Base-by-base conservation (phyloP, 2,797 vertebrate species). In the Propithecus deckenii region DNA sequence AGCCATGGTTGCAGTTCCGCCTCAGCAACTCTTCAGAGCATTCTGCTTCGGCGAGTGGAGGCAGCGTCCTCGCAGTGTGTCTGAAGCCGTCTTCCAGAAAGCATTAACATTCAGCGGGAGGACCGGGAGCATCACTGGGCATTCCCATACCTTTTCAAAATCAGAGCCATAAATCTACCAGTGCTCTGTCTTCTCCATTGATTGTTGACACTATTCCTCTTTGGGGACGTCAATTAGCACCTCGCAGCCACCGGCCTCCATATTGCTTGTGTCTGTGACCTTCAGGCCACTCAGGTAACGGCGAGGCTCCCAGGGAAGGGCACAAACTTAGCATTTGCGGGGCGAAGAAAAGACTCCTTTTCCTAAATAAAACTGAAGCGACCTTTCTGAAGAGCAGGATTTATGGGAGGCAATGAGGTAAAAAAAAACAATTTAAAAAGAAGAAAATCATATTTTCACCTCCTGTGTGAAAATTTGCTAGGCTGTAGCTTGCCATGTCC, bases 31-130 rank as follows among this genome's bases (percentile, higher is more conserved):
- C 95, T 98, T 97, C 96, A 57, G 65, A 89, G 89, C 91, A 91
- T 98, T 95, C 97, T 97, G 94, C 89, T 97, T 97, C 97, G 74
- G 63, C 90, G 94, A 97, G 74, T 97, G 84, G 83, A 97, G 95
- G 96, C 97, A 97, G 97, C 41, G 20, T 5, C 72, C 93, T 89
- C 25, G 4, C 92, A 97, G 95, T 59, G 65, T 89, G 91, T 91
- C 96, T 98, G 97, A 96, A 98, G 98, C 48, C 72, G 83, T 97
- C 97, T 93, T 97, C 93, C 97, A 94, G 81, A 97, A 96, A 97
- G 89, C 74, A 97, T 98, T 98, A 98, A 92, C 96, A 98, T 97
- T 98, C 89, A 6, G 96, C 97, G 93, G 55, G 80, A 97, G 83
- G 96, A 15, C 48, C 0, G 32, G 57, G 93, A 92, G 35, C n/a